Evolutionary conservation across 1,140 invertebrate genomes (phyloP), one percentile per base, ranked within the genome.

Genomic region (Achroia grisella): DNA sequence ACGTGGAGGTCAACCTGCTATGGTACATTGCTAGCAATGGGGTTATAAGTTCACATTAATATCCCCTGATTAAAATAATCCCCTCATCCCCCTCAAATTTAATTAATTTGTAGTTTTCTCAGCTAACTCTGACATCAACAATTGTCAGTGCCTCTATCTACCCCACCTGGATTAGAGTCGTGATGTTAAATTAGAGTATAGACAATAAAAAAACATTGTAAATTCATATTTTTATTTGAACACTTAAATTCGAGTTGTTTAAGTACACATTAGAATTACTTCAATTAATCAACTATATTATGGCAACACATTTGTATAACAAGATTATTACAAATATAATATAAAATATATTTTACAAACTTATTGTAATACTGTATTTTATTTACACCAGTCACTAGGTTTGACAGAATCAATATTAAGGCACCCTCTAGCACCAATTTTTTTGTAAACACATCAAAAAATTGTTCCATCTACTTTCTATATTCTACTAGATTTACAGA

Each of bases 181-280:
- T 32, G 10, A 32, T 32, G 31, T 6, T 29, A 29, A 6, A 4
- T 29, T 6, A 6, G 28, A 6, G 28, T 32, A 10, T 32, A n/a
- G n/a, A n/a, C n/a, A n/a, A n/a, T n/a, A n/a, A 23, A 23, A 23
- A 23, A 23, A 23, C 17, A 6, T 3, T 23, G 17, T 23, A 23
- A 23, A 23, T 23, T 37, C 12, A 37, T 11, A 42, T 55, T 60
- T 71, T 71, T 73, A 73, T 71, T 74, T 52, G 64, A 71, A 73
- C 64, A 69, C 65, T 62, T 73, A 72, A 71, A 70, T 73, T 73
- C 71, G 64, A 63, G 34, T 11, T 36, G 56, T 67, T 77, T 78
- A 78, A 78, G 74, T 78, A 78, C 74, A 74, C 42, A 37, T 66
- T 33, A 62, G 44, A 68, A 60, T 35, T 48, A 39, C 39, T 48